phyloP scores from a whole-genome alignment of 2,888 invertebrate species.

The Odontocolon sp. region DNA sequence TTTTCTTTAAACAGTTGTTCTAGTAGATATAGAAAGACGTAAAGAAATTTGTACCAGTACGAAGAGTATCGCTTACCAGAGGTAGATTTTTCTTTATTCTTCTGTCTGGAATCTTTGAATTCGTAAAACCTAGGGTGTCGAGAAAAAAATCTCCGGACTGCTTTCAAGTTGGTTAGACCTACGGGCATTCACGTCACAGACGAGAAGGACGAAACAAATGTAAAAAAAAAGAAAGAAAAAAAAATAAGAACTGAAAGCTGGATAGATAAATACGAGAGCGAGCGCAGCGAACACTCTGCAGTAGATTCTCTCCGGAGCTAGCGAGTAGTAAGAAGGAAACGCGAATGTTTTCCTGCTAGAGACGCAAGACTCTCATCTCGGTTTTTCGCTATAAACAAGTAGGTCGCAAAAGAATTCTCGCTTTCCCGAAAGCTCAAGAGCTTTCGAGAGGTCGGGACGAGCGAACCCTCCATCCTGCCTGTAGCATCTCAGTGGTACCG shows the following conservation, averaged over 20 bases:
- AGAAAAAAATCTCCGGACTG: background rate
- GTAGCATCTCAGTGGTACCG: slow-evolving; percentile 25
- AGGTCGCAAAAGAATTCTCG: slow-evolving; percentile 62
- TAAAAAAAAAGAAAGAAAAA: background rate
- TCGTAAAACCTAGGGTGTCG: background rate
- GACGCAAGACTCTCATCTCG: slow-evolving; percentile 35
- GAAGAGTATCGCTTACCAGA: too few relatives aligned
- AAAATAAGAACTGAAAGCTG: slow-evolving; percentile 21
- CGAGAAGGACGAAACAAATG: background rate
- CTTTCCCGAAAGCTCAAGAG: slow-evolving; percentile 54
- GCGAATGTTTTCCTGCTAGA: slow-evolving; percentile 60
- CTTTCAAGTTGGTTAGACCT: background rate
- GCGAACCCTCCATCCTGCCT: slow-evolving; percentile 45
- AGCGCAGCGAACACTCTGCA: background rate
- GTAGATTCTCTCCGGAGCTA: slow-evolving; percentile 4
- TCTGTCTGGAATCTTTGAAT: background rate
- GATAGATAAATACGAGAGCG: slow-evolving; percentile 37
- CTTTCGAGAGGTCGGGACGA: slow-evolving; percentile 52
- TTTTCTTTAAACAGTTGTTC: too few relatives aligned
- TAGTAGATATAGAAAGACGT: too few relatives aligned
- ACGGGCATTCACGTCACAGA: background rate
- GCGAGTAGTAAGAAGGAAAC: slow-evolving; percentile 37
- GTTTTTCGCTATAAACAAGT: slow-evolving; percentile 65
- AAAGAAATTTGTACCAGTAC: too few relatives aligned
- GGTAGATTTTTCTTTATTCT: too few relatives aligned